phyloP scores from a whole-genome alignment of 2,797 vertebrate genomes.

The Myotis vivesi region DNA sequence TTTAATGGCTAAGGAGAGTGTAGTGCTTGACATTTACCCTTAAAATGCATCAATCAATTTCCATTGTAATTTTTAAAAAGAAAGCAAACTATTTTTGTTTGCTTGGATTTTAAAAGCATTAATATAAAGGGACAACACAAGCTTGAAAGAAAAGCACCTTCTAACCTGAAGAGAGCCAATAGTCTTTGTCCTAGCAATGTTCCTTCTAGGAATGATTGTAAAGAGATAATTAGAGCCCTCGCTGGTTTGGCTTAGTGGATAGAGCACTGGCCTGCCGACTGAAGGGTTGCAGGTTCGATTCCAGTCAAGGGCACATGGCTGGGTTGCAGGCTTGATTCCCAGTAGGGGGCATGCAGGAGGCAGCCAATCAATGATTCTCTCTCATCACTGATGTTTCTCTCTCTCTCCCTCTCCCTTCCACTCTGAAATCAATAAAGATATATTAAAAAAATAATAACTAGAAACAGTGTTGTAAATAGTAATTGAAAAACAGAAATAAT shows the following conservation, averaged over 20 bases:
- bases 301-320: too few species aligned
- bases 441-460: too few species aligned
- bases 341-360: too few species aligned
- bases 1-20: background rate
- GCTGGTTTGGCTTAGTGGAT: too few species aligned
- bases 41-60: background rate
- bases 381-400: too few species aligned
- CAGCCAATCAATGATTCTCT: too few species aligned
- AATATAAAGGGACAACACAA: background rate
- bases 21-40: background rate
- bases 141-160: background rate
- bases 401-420: too few species aligned
- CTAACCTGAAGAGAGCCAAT: background rate
- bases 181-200: background rate
- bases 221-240: background rate
- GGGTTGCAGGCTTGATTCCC: too few species aligned
- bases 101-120: background rate
- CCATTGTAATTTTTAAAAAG: background rate
- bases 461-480: background rate
- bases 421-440: too few species aligned
- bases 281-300: too few species aligned
- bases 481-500: background rate
- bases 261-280: too few species aligned
- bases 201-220: background rate
- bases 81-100: background rate